Percentiles rank a stretch among this genome's conserved stretches.
These are phyloP conservation scores for Pristionchus japonicus DNA, from an alignment of 2,888 invertebrate genomes.

Conservation along the genomic window DNA sequence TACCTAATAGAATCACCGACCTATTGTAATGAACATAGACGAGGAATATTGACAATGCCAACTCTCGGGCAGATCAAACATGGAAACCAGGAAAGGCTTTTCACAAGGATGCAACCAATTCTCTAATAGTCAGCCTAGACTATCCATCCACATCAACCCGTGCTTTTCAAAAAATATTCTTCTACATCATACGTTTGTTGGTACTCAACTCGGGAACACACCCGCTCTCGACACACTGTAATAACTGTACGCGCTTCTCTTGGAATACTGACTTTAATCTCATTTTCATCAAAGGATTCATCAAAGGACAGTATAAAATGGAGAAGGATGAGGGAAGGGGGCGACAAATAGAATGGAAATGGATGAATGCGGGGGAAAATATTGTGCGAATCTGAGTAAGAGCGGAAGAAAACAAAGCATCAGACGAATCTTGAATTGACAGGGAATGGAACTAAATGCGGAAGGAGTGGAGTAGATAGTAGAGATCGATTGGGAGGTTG, in stretches of 20 bases:
- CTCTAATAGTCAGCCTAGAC: neutral
- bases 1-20: no score
- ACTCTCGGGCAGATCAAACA: no score
- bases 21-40: no score
- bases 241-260: neutral
- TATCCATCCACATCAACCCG: neutral
- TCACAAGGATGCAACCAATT: no score
- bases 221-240: neutral
- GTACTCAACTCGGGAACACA: neutral
- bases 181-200: no score
- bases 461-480: neutral
- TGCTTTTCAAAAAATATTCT: neutral
- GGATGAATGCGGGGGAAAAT: neutral
- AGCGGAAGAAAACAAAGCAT: neutral
- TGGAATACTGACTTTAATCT: constrained; percentile 6
- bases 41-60: no score
- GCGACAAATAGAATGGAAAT: neutral
- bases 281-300: constrained; percentile 17
- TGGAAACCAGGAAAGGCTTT: no score
- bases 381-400: neutral
- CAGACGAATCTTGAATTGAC: constrained; percentile 5
- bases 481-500: neutral
- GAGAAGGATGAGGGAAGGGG: neutral
- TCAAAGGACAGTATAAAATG: constrained; percentile 20
- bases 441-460: neutral